Base-by-base conservation (phyloP, 2,113 vertebrate species). In the Corythaeola cristata region DNA sequence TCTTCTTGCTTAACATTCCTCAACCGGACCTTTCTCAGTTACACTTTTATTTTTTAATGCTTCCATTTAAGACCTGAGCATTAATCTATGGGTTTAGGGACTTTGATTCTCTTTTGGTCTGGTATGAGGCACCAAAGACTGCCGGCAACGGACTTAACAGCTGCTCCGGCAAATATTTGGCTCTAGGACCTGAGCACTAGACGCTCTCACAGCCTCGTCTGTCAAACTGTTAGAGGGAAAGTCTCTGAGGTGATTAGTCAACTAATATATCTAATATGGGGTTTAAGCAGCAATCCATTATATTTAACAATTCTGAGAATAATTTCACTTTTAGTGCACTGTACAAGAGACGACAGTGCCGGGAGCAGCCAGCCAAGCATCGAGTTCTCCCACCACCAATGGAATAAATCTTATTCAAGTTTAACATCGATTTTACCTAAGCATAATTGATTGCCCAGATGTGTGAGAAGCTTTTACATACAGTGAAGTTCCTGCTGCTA, bases 381-480 rank as follows among this genome's bases (percentile, higher is more conserved):
- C 3, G 4, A 44, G 2, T 50, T 85, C 86, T 92, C 91, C 91
- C 66, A 68, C 66, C 74, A 28, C 69, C 74, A 75, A 53, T 35
- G 1, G 5, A 91, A 75, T 23, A 60, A 82, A 86, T 81, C 69
- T 92, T 72, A 49, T 37, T 78, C 68, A 47, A 47, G 24, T 89
- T 88, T 64, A 90, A 24, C 73, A 93, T 81, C 69, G 78, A 45
- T 92, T 90, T 82, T 72, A 41, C 71, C 82, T 59, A 4, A 66
- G 80, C 35, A 15, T 89, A 92, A 95, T 95, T 94, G 93, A 86
- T 94, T 59, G 71, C 68, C 93, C 95, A 97, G 92, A 93, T 96
- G 92, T 55, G 72, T n/a, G 55, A 93, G 78, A 47, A 86, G 47
- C 52, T 53, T 83, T 59, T 67, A 74, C 59, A 35, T 8, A 44